Evolutionary conservation across 30 jellyfish, hydroid and myxozoan species (phyloP), one percentile per base, ranked within the genome.

Genomic region (Chrysaora quinquecirrha): DNA sequence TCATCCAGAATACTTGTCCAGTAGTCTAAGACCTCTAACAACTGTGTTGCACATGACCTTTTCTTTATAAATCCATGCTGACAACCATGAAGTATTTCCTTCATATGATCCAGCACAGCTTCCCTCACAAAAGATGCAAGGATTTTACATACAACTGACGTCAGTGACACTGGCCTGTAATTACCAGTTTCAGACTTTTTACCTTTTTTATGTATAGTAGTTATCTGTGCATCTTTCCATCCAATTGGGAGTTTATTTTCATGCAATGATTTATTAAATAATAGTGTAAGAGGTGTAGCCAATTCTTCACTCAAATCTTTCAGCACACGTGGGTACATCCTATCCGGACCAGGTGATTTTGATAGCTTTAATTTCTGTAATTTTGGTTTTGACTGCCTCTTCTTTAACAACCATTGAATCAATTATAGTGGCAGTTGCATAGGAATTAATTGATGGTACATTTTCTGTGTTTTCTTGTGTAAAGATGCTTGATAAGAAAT

Each of bases 311-410:
- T 64, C 77, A 64, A 30, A 1, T 64, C 56, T 22, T 64, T 25
- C 52, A 64, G 50, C 12, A 64, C 50, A 22, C 77, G 48, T 25
- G 49, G 77, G 52, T 64, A 43, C 48, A 64, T 64, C 52, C 77
- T 30, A 64, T 64, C 77, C 16, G 77, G 77, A 9, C 77, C 77
- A 22, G 77, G 52, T 20, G 77, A 25, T 23, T 64, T 64, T 22
- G 50, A 22, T 63, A n/a, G 75, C 3, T 63, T 63, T 27, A 63
- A 27, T 27, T 27, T 63, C 46, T 63, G 6, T 20, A 63, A 27
- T n/a, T 63, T 63, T 10, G 71, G 3, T 56, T 56, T 56, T n/a
- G n/a, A n/a, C n/a, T n/a, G n/a, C n/a, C n/a, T n/a, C n/a, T n/a
- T n/a, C n/a, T n/a, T n/a, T n/a, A n/a, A n/a, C n/a, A n/a, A n/a